Conservation (phyloP, 2,888 invertebrate species). For the Drosophila ustulata region DNA sequence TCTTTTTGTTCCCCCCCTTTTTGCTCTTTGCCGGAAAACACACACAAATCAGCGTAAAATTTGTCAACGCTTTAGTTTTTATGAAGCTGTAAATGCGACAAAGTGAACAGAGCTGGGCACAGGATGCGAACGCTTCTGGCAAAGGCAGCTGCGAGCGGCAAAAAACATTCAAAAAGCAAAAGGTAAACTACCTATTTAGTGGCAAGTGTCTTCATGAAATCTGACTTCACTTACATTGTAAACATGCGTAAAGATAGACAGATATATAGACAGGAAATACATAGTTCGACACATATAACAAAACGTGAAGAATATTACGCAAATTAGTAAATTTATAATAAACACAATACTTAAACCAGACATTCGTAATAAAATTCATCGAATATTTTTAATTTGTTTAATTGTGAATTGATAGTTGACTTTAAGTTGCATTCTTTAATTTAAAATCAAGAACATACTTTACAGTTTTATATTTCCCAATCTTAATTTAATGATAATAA, state of each 20-base stretch:
- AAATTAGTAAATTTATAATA: no score
- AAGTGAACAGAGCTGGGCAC: constrained; percentile 42
- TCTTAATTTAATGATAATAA: no score
- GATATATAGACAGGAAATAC: no score
- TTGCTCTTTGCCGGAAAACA: constrained; percentile 32
- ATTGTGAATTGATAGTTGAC: no score
- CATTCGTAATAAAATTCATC: no score
- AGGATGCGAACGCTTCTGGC: constrained; percentile 32
- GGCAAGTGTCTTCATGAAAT: neutral
- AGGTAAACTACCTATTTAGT: constrained; percentile 31
- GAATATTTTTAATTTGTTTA: no score
- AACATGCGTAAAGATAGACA: neutral
- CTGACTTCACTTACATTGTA: constrained; percentile 1
- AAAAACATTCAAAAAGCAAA: neutral
- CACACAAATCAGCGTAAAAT: constrained; percentile 73
- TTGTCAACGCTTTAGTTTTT: constrained; percentile 70
- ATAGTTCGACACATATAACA: no score
- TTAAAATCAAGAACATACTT: no score
- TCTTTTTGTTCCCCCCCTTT: neutral
- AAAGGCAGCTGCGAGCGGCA: neutral
- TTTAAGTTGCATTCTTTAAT: no score
- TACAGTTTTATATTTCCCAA: no score
- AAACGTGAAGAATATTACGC: no score
- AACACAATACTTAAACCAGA: no score
- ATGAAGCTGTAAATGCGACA: constrained; percentile 70